Base-by-base conservation (phyloP, 1,140 invertebrate species). In the Cardiocondyla obscurior region DNA sequence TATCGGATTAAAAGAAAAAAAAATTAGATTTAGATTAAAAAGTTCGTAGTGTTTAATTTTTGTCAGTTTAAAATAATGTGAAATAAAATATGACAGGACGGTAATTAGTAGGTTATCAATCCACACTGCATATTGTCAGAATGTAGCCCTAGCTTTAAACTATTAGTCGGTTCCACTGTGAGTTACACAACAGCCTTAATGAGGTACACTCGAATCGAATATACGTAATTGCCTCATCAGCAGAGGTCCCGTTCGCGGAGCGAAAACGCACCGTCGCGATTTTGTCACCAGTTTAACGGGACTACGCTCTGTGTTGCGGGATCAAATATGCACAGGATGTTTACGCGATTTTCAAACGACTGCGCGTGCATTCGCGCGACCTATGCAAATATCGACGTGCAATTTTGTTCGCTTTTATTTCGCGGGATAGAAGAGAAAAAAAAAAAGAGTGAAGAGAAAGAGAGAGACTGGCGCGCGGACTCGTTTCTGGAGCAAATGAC, bases 211-310 rank as follows among this genome's bases (percentile, higher is more conserved):
- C 42, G 30, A 76, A 76, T 76, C 73, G 57, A 76, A 60, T 76
- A 60, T 64, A 76, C 28, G 42, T 76, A 76, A 76, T 76, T 76
- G 73, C 73, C 73, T 76, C 73, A 76, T 76, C 73, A 76, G 16
- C 42, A 44, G 57, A 64, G 58, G 73, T 76, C 73, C 73, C 73
- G 73, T 76, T 76, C 57, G 44, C 44, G 73, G 44, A 64, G 57
- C 8, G 44, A 44, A 64, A 36, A 64, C 73, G 33, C 30, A 30
- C 44, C 73, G 36, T 64, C 57, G 58, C 73, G 73, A 76, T 76
- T 76, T 76, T 76, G 73, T 64, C 73, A 49, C 39, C 16, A 36
- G 58, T 76, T 76, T 64, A 64, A 64, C 73, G 70, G 49, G n/a
- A 74, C 30, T 42, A 76, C 42, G 19, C n/a, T n/a, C n/a, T 49